phyloP scores from a whole-genome alignment of 1,140 invertebrate species.

The Bombus fervidus region DNA sequence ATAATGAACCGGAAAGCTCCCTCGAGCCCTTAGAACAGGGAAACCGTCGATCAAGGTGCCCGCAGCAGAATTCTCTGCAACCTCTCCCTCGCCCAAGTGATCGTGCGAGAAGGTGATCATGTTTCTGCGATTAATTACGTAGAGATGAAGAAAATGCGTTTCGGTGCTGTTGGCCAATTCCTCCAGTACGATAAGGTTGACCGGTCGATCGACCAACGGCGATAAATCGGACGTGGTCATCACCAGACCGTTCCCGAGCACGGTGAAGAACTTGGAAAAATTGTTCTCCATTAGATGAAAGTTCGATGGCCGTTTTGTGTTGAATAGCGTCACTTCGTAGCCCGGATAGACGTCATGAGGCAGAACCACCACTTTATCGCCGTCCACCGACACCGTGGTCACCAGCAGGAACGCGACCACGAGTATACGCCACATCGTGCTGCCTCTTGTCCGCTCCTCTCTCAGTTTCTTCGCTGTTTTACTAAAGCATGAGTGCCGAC shows the following conservation, averaged over 20 bases:
- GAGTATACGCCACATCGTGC: constrained; percentile 56
- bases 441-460: constrained; percentile 43
- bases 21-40: constrained; percentile 85
- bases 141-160: constrained; percentile 90
- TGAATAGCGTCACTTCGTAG: constrained; percentile 90
- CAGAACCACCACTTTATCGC: constrained; percentile 83
- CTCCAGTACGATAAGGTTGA: constrained; percentile 91
- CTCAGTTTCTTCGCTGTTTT: constrained; percentile 37
- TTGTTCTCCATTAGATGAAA: constrained; percentile 89
- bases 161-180: constrained; percentile 90
- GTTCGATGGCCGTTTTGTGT: constrained; percentile 80
- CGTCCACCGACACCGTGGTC: constrained; percentile 47
- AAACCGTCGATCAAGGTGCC: constrained; percentile 88
- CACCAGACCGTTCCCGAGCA: constrained; percentile 93
- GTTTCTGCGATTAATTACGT: constrained; percentile 90
- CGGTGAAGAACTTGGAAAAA: constrained; percentile 92
- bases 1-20: constrained; percentile 87
- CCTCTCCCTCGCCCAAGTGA: constrained; percentile 85
- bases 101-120: constrained; percentile 90
- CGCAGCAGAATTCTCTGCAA: constrained; percentile 88
- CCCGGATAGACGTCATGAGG: constrained; percentile 93
- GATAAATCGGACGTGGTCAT: constrained; percentile 94
- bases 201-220: constrained; percentile 90
- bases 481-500: constrained; percentile 61
- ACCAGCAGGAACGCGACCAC: constrained; percentile 44